Conservation (phyloP, 2,113 vertebrate genomes). For the Apeltes quadracus region DNA sequence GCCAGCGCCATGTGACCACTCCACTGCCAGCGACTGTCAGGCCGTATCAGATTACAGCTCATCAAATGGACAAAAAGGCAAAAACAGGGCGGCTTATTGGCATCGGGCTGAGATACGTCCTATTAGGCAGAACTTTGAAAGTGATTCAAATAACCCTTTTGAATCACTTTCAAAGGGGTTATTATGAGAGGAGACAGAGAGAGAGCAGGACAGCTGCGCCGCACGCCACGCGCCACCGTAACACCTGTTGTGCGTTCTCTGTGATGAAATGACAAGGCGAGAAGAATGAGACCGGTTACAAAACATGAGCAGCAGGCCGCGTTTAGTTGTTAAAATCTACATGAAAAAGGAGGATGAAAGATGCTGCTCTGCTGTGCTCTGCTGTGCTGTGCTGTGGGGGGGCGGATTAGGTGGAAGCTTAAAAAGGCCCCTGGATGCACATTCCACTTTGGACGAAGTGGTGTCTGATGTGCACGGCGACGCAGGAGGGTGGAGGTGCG, state of each 20-base stretch:
- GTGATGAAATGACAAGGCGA: too few species aligned
- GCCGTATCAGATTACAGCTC: slow-evolving; percentile 51
- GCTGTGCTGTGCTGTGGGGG: too few species aligned
- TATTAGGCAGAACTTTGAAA: slow-evolving; percentile 32
- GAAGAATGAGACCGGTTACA: too few species aligned
- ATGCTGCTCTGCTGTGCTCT: not conserved
- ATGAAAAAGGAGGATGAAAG: not conserved
- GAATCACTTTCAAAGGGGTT: too few species aligned
- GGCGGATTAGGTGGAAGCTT: not conserved
- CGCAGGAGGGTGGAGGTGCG: too few species aligned
- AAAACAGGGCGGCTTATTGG: slow-evolving; percentile 44
- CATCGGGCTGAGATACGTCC: slow-evolving; percentile 29
- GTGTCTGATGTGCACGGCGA: too few species aligned
- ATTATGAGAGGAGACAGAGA: too few species aligned
- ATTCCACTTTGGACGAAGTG: slow-evolving; percentile 14
- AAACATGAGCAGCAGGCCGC: too few species aligned
- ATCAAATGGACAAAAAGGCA: slow-evolving; percentile 30
- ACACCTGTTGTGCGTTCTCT: too few species aligned
- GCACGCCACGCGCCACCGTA: too few species aligned
- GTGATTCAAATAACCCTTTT: too few species aligned
- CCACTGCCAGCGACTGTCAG: slow-evolving; percentile 17
- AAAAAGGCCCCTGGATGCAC: not conserved
- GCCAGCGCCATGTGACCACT: slow-evolving; percentile 39
- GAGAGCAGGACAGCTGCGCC: too few species aligned
- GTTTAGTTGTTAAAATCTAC: not conserved